These are phyloP conservation scores for Ceramica pisi DNA, from an alignment of 2,888 invertebrate genomes.

Conservation along the genomic window DNA sequence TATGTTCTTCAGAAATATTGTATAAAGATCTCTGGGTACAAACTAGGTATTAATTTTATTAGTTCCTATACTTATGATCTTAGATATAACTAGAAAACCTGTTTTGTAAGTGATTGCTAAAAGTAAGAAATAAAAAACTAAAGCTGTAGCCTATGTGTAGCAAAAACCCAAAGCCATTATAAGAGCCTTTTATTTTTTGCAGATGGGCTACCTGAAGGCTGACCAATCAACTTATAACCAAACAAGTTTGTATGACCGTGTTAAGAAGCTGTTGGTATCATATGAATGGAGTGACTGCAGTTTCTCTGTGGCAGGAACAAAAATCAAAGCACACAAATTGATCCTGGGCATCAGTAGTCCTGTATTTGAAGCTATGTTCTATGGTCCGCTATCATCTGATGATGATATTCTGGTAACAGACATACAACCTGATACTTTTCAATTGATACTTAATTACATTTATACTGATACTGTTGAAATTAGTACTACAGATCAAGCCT, in stretches of 20 bases:
- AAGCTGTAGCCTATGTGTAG: conserved; percentile 15
- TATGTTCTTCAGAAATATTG: neutral
- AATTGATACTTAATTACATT: conserved; percentile 91
- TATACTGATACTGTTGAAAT: conserved; percentile 91
- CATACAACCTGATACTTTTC: conserved; percentile 91
- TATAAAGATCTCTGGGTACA: neutral
- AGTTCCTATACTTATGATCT: neutral
- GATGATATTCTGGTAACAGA: conserved; percentile 90
- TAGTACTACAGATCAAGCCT: conserved; percentile 90
- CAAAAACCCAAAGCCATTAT: conserved; percentile 33
- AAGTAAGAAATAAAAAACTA: conserved; percentile 42
- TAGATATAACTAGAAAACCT: conserved; percentile 36
- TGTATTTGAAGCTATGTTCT: conserved; percentile 93
- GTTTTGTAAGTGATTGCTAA: conserved; percentile 32
- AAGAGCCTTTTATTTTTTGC: conserved; percentile 68
- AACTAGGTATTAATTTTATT: neutral
- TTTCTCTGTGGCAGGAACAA: conserved; percentile 88
- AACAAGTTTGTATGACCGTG: conserved; percentile 85
- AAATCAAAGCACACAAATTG: conserved; percentile 91
- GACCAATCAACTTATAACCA: conserved; percentile 71
- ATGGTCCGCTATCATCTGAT: conserved; percentile 90
- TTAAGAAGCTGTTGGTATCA: conserved; percentile 86
- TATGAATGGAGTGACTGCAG: conserved; percentile 91
- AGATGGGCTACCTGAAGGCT: conserved; percentile 83
- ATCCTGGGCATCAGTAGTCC: conserved; percentile 92